Evolutionary conservation across 1,140 invertebrate genomes (phyloP).

Genomic region (Caenorhabditis inopinata): DNA sequence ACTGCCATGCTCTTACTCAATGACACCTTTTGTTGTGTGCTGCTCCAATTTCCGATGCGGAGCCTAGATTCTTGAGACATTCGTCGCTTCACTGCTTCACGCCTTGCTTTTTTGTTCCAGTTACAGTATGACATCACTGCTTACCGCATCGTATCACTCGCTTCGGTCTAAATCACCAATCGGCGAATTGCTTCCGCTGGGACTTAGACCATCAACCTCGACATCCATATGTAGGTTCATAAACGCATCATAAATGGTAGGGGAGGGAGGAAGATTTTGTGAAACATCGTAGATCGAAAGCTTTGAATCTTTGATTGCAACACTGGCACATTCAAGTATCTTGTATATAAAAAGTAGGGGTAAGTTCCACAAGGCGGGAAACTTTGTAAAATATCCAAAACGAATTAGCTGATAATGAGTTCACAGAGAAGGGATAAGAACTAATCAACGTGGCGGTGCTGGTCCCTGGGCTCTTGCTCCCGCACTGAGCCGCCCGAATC

Average conservation of each 20-base stretch:
- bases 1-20: too few species aligned
- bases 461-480: background rate
- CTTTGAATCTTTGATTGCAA: too few species aligned
- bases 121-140: slow-evolving; percentile 16
- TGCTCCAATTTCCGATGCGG: too few species aligned
- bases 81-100: too few species aligned
- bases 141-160: slow-evolving; percentile 3
- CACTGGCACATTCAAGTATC: too few species aligned
- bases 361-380: too few species aligned
- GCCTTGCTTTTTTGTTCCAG: background rate
- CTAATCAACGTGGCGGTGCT: background rate
- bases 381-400: too few species aligned
- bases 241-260: background rate
- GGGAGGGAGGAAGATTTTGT: background rate
- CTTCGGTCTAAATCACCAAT: slow-evolving; percentile 7
- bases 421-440: background rate
- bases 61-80: too few species aligned
- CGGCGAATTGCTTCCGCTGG: background rate
- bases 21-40: too few species aligned
- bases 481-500: background rate
- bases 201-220: background rate
- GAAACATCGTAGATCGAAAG: too few species aligned
- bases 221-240: background rate
- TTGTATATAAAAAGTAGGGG: too few species aligned
- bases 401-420: too few species aligned